A percentile compares a stretch with the other conserved stretches of the same genome.
phyloP scores from a whole-genome alignment of 2,888 invertebrate genomes.

The Caenorhabditis panamensis region DNA sequence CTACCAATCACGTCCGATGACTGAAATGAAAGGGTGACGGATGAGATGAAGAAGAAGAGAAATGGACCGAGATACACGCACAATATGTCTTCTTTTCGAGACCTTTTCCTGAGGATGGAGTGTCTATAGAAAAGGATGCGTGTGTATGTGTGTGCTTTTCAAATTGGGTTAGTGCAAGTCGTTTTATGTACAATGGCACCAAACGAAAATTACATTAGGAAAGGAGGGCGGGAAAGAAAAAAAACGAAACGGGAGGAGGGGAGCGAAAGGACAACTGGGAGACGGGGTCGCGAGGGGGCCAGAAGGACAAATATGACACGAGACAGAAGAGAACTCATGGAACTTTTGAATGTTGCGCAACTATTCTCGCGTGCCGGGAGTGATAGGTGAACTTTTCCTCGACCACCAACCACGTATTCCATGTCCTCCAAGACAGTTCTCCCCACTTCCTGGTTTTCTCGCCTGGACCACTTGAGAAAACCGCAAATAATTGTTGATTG shows the following conservation, averaged over 20 bases:
- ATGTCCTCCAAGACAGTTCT: neutral
- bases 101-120: conserved; percentile 45
- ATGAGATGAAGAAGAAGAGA: conserved; percentile 23
- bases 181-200: conserved; percentile 59
- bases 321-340: conserved; percentile 5
- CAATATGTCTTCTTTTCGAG: conserved; percentile 47
- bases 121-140: conserved; percentile 37
- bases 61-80: conserved; percentile 23
- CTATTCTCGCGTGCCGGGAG: neutral
- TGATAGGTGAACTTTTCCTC: neutral
- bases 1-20: conserved; percentile 18
- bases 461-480: conserved; percentile 24
- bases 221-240: conserved; percentile 33
- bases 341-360: conserved; percentile 10
- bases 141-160: conserved; percentile 50
- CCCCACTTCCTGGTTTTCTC: conserved; percentile 6
- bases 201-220: conserved; percentile 56
- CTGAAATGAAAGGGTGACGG: conserved; percentile 46
- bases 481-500: conserved; percentile 56
- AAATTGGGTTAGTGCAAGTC: conserved; percentile 62
- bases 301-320: conserved; percentile 28
- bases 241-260: conserved; percentile 31
- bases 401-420: neutral
- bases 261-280: conserved; percentile 37
- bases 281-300: neutral